Evolutionary conservation across 2,113 vertebrate genomes (phyloP).

Genomic region (Hypanus sabinus): DNA sequence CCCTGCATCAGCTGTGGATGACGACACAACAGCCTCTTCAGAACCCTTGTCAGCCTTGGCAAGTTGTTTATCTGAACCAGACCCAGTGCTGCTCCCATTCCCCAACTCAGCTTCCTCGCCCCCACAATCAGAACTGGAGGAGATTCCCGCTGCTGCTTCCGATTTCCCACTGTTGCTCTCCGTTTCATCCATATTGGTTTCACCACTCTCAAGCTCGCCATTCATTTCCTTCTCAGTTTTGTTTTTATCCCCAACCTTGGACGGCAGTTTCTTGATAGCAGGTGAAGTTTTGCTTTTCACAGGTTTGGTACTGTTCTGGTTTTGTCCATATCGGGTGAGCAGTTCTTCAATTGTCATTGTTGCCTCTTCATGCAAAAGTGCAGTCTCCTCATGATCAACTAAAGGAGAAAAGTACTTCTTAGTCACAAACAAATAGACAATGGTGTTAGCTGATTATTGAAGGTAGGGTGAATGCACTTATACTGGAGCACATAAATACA

Average conservation of each 20-base stretch:
- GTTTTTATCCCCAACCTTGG: slow-evolving; percentile 49
- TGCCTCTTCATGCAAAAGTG: slow-evolving; percentile 90
- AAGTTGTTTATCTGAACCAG: slow-evolving; percentile 45
- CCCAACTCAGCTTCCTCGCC: slow-evolving; percentile 49
- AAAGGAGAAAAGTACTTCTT: not conserved
- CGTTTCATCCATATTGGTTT: slow-evolving; percentile 53
- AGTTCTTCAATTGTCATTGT: slow-evolving; percentile 98
- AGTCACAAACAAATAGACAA: not conserved
- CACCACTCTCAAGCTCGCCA: slow-evolving; percentile 69
- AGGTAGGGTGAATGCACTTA: not conserved
- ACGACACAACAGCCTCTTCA: slow-evolving; percentile 58
- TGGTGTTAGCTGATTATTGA: too few species aligned
- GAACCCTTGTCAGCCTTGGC: slow-evolving; percentile 56
- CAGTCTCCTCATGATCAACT: slow-evolving; percentile 97
- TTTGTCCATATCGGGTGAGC: slow-evolving; percentile 85
- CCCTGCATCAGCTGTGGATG: slow-evolving; percentile 74
- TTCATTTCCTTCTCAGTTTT: slow-evolving; percentile 61
- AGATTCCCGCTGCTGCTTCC: slow-evolving; percentile 58
- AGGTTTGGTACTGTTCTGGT: slow-evolving; percentile 72
- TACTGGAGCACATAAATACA: not conserved
- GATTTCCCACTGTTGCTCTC: slow-evolving; percentile 51
- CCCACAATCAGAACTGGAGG: slow-evolving; percentile 54
- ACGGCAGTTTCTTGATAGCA: slow-evolving; percentile 40
- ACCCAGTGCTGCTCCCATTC: slow-evolving; percentile 51
- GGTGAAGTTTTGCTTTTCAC: slow-evolving; percentile 49